Conservation (phyloP, 2,113 vertebrate genomes). For the Coptodon rendalli region DNA sequence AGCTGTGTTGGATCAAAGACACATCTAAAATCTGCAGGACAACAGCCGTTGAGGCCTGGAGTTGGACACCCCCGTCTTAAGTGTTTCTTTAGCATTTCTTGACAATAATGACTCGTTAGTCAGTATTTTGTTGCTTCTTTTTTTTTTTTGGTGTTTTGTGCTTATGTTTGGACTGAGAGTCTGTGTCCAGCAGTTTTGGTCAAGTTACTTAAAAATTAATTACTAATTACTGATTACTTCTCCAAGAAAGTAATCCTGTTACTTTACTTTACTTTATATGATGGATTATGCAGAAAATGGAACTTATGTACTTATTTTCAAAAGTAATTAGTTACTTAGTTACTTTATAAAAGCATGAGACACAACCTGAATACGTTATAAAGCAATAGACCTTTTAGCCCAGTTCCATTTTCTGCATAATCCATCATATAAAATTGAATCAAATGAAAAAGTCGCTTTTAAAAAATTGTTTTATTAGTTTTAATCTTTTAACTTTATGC, state of each 20-base stretch:
- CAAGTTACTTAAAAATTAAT: background rate
- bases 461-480: fast-evolving
- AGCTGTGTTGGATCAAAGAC: background rate
- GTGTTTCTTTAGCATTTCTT: background rate
- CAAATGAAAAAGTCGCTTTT: background rate
- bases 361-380: background rate
- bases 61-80: background rate
- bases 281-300: background rate
- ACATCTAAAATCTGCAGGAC: background rate
- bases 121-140: background rate
- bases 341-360: background rate
- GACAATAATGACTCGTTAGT: background rate
- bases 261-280: background rate
- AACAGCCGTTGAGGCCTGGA: fast-evolving
- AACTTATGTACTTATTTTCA: background rate
- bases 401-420: background rate
- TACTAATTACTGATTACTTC: background rate
- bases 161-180: background rate
- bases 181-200: background rate
- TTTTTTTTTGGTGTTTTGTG: fast-evolving
- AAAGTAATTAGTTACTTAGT: background rate
- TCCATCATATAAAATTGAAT: background rate
- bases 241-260: background rate
- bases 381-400: background rate
- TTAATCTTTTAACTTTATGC: background rate